A percentile compares a stretch with the other conserved stretches of the same genome.
Evolutionary conservation across 2,888 invertebrate genomes (phyloP).

Genomic region (Drosophila bunnanda): DNA sequence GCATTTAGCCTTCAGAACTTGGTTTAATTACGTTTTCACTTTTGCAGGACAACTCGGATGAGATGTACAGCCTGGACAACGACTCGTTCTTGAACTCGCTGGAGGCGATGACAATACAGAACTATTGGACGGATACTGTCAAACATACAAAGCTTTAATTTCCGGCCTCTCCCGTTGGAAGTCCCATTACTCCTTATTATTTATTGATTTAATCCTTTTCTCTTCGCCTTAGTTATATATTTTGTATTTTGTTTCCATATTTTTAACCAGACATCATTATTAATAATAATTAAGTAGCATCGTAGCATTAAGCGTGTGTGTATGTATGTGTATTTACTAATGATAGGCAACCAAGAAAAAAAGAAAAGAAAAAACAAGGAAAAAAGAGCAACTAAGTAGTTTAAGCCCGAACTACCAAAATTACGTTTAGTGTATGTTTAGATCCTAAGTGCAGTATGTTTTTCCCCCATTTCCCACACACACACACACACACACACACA

Average conservation of each 20-base stretch:
- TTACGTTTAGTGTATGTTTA: constrained; percentile 64
- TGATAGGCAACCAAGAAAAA: constrained; percentile 57
- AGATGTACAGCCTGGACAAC: constrained; percentile 97
- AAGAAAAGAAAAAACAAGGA: background rate
- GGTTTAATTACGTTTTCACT: background rate
- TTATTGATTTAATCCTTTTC: background rate
- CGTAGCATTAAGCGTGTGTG: constrained; percentile 42
- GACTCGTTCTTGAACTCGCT: constrained; percentile 96
- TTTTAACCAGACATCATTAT: constrained; percentile 29
- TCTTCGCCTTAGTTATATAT: background rate
- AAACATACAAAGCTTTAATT: constrained; percentile 93
- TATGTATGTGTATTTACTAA: constrained; percentile 65
- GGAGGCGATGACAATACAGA: constrained; percentile 97
- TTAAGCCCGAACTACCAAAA: constrained; percentile 74
- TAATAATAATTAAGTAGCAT: constrained; percentile 45
- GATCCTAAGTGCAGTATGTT: constrained; percentile 61
- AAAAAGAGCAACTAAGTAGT: constrained; percentile 62
- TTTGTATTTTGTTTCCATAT: constrained; percentile 4
- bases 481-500: background rate
- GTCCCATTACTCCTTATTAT: constrained; percentile 8
- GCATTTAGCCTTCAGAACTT: background rate
- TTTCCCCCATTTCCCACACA: constrained; percentile 5
- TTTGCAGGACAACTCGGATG: constrained; percentile 93
- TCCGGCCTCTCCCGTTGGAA: constrained; percentile 28
- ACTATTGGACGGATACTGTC: constrained; percentile 96